Conservation (phyloP, 2,888 invertebrate species). For the Tenthredo mesomela region DNA sequence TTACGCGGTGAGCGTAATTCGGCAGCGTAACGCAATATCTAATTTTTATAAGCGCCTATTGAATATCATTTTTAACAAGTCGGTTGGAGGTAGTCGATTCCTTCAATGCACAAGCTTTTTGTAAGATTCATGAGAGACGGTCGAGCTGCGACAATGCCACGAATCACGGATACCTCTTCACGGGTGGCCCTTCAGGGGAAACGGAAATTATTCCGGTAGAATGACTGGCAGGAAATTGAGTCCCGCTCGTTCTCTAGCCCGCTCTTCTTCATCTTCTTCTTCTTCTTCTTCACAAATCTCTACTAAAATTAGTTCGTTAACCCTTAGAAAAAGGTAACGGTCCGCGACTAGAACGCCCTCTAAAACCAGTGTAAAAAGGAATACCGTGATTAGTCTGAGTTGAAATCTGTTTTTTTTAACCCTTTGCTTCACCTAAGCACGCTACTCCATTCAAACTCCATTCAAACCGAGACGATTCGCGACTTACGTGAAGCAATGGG, state of each 20-base stretch:
- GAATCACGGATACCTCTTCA: not conserved
- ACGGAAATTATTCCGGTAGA: conserved; percentile 50
- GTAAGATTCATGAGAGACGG: not conserved
- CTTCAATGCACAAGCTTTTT: not conserved
- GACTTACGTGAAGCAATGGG: too few species aligned
- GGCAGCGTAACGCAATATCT: not conserved
- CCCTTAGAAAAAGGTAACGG: conserved; percentile 32
- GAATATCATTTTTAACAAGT: conserved; percentile 37
- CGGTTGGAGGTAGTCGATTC: conserved; percentile 2
- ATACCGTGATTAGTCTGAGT: not conserved
- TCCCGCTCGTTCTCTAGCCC: not conserved
- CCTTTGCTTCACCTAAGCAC: too few species aligned
- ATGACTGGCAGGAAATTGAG: conserved; percentile 49
- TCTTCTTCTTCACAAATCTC: conserved; percentile 18
- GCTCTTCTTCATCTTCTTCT: not conserved
- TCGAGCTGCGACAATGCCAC: conserved; percentile 22
- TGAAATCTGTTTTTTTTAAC: not conserved
- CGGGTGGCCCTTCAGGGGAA: conserved; percentile 33
- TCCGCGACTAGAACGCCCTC: conserved; percentile 21
- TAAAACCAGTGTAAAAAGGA: not conserved
- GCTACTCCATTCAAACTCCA: too few species aligned
- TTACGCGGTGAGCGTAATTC: not conserved
- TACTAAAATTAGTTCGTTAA: conserved; percentile 48
- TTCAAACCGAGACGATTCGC: too few species aligned
- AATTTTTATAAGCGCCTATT: not conserved